Base-by-base conservation (phyloP, 2,888 invertebrate species). In the Magallana nippona region DNA sequence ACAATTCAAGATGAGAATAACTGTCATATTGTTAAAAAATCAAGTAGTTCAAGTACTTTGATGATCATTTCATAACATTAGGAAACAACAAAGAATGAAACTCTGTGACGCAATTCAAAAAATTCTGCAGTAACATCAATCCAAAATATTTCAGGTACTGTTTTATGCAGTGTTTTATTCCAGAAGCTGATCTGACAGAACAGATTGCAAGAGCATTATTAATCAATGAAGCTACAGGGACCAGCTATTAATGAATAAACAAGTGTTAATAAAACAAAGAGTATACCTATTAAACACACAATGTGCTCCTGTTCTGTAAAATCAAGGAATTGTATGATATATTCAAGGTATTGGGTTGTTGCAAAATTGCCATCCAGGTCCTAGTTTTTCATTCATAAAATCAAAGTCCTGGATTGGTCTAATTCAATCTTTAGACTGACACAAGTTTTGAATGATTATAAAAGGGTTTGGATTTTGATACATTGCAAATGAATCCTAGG, bases 251-350 rank as follows among this genome's bases (percentile, higher is more conserved):
- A 11, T 27, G 32, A 11, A 71, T 15, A 32, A 19, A 19, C n/a
- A 19, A 32, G 32, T 15, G 27, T 11, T 13, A 27, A 71, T 27
- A 15, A 32, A 22, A 71, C n/a, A 62, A 22, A 11, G 11, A 22
- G 27, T 19, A 63, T 71, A 71, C 71, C 71, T 71, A 71, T 27
- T 71, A 15, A 27, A 32, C 22, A 27, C 71, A 22, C 32, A 71
- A 27, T 71, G 22, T 22, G 27, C 27, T 27, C 71, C 71, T 22
- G 71, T 11, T 71, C 71, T 71, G 71, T 71, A 71, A 71, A 60
- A 71, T 71, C 15, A 22, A 71, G 71, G 32, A 15, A 63, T 44
- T 44, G 44, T 8, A 44, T 44, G 44, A 44, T 44, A 44, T 44
- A 44, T 8, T 8, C 44, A 44, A 44, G 44, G 44, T 44, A 44